Conservation (phyloP, 2,113 vertebrate species). For the Struthio camelus region DNA sequence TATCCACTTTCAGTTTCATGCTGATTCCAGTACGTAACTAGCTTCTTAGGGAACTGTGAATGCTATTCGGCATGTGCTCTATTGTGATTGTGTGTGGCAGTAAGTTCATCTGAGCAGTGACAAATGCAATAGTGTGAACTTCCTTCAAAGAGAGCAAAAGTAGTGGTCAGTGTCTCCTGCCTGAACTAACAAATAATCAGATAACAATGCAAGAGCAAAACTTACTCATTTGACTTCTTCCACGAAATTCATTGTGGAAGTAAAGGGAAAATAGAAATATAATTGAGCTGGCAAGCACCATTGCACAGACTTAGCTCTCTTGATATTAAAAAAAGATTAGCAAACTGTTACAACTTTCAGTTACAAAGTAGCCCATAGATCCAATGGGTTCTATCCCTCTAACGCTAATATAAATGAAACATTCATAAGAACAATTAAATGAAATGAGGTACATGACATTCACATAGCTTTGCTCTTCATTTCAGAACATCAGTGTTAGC, state of each 20-base stretch:
- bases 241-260: neutral
- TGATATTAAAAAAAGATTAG: neutral
- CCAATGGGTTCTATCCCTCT: neutral
- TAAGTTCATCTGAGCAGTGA: slow-evolving; percentile 8
- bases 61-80: neutral
- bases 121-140: slow-evolving; percentile 14
- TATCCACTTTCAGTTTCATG: slow-evolving; percentile 29
- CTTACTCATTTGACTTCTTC: neutral
- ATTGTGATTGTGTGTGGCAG: neutral
- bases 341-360: neutral
- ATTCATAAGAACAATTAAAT: neutral
- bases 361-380: neutral
- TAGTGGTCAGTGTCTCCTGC: neutral
- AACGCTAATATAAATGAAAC: rapidly evolving
- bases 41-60: slow-evolving; percentile 2
- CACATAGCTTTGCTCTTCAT: rapidly evolving
- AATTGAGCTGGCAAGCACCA: neutral
- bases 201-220: neutral
- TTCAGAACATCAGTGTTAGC: neutral
- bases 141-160: neutral
- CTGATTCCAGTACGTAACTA: neutral
- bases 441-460: neutral
- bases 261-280: neutral
- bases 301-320: neutral
- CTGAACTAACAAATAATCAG: neutral